Evolutionary conservation across 1,140 invertebrate genomes (phyloP), one percentile per base, ranked within the genome.

Genomic region (Acyrthosiphon pisum): DNA sequence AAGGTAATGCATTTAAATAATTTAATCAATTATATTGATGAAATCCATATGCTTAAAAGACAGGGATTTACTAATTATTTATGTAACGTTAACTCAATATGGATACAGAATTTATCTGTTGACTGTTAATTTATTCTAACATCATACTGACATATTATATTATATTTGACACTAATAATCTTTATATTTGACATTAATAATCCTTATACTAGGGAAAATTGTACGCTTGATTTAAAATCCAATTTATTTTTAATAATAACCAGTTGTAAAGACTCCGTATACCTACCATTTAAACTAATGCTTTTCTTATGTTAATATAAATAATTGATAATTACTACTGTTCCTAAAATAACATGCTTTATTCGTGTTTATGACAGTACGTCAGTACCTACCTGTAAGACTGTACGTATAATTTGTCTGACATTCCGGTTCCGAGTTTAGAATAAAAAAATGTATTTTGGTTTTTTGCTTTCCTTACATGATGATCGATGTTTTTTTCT

Each of bases 311-410:
- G 37, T 86, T 44, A 44, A 14, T 86, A 86, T 46, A 86, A 86
- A 86, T 86, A 86, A 86, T 44, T 44, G 41, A 46, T 46, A 86
- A 86, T 86, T 86, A 46, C 41, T 46, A 86, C 83, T 26, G 41
- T 86, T 86, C 23, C 11, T 41, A 86, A 86, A 68, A 68, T 68
- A 86, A 86, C 41, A 86, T 26, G 83, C 46, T 86, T 30, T 86
- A 30, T 68, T 68, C 26, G 60, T 68, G 60, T 68, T 68, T 30
- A 68, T 68, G 60, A 68, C 11, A 68, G 26, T 68, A 68, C 60
- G 3, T 68, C 60, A 68, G 2, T 83, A 83, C 6, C 2, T 83
- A 22, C 37, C n/a, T 14, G 68, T 76, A 76, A 14, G 18, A 14
- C 20, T 35, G 76, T 37, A 14, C 2, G 56, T 56, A 56, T 56